phyloP scores from a whole-genome alignment of 2,797 vertebrate species.

The Karalla daura region DNA sequence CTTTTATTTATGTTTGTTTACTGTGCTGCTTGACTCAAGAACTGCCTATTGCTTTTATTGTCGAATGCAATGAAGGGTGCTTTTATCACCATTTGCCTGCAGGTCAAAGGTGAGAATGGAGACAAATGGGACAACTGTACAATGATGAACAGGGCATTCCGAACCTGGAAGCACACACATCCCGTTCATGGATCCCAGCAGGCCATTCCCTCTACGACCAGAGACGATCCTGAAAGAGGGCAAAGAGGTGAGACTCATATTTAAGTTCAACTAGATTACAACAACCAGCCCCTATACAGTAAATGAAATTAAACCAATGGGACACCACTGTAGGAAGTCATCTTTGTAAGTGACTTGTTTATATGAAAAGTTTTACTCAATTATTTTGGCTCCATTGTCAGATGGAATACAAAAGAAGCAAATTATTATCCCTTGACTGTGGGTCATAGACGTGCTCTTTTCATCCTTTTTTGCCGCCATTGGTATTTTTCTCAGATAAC shows the following conservation, averaged over 20 bases:
- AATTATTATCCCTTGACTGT: slow-evolving; percentile 9
- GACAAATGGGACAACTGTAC: slow-evolving; percentile 80
- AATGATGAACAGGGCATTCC: slow-evolving; percentile 71
- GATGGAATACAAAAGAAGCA: background rate
- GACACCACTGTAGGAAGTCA: background rate
- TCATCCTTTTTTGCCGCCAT: slow-evolving; percentile 18
- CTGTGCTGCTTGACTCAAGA: slow-evolving; percentile 77
- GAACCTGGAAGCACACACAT: slow-evolving; percentile 61
- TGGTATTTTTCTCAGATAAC: slow-evolving; percentile 57
- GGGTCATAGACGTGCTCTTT: slow-evolving; percentile 7
- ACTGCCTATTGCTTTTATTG: slow-evolving; percentile 82
- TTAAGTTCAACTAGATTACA: slow-evolving; percentile 34
- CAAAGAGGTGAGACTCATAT: slow-evolving; percentile 9
- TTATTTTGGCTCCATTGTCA: background rate
- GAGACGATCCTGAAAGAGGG: slow-evolving; percentile 17
- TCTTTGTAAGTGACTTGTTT: background rate
- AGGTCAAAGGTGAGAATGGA: slow-evolving; percentile 85
- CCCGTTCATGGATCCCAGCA: slow-evolving; percentile 44
- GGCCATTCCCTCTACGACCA: slow-evolving; percentile 30
- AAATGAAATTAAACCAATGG: background rate
- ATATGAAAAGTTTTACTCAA: background rate
- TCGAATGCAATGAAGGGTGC: slow-evolving; percentile 83
- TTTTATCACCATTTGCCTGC: slow-evolving; percentile 85
- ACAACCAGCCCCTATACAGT: background rate
- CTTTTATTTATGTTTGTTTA: slow-evolving; percentile 84